phyloP scores from a whole-genome alignment of 2,113 vertebrate genomes.

The Ochotona princeps region DNA sequence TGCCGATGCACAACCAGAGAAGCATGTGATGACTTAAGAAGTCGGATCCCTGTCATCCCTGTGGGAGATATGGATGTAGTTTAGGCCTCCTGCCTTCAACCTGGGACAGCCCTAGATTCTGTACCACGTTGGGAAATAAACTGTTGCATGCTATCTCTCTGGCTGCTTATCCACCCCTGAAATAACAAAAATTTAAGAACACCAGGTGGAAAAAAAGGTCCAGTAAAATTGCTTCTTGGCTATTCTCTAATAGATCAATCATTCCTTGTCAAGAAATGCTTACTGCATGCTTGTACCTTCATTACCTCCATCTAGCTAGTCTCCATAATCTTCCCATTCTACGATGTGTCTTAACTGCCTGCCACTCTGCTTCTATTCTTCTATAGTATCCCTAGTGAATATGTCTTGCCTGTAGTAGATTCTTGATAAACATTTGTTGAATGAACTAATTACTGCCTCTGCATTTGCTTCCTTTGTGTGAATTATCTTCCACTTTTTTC shows the following conservation, averaged over 20 bases:
- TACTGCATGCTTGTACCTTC: neutral
- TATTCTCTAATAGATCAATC: neutral
- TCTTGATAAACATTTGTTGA: neutral
- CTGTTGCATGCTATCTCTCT: too few species aligned
- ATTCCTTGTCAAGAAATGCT: slow-evolving; percentile 2
- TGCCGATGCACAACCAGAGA: too few species aligned
- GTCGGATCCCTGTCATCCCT: too few species aligned
- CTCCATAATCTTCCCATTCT: neutral
- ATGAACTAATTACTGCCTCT: neutral
- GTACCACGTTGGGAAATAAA: too few species aligned
- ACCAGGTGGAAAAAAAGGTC: neutral
- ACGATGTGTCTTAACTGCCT: neutral
- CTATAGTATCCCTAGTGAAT: neutral
- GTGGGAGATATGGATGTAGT: too few species aligned
- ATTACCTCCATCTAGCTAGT: neutral
- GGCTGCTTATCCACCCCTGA: too few species aligned
- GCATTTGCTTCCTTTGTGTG: neutral
- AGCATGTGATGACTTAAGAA: too few species aligned
- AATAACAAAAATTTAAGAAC: too few species aligned
- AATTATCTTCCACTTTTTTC: neutral
- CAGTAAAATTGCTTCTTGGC: neutral
- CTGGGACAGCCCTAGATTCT: too few species aligned
- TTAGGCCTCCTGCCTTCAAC: too few species aligned
- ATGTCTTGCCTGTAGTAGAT: neutral
- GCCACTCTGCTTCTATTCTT: neutral